Base-by-base conservation (phyloP, 2,113 vertebrate genomes). In the Pelecanus crispus region DNA sequence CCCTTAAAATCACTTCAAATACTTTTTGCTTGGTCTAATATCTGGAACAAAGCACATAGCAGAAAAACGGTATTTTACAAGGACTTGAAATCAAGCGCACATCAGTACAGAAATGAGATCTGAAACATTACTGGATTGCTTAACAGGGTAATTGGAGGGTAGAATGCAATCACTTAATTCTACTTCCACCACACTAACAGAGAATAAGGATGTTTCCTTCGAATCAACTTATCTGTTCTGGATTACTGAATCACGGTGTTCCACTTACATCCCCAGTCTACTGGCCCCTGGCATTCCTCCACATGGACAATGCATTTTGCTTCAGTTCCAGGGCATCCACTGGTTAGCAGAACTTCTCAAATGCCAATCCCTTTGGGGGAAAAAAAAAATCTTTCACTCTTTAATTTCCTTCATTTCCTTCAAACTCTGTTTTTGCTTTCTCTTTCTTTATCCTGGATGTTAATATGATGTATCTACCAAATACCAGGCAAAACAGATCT, bases 331-430 rank as follows among this genome's bases (percentile, higher is more conserved):
- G 96, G 97, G 52, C 97, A 98, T 81, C 97, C 97, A n/a, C 70
- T 95, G 49, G 91, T 97, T 96, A 97, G 93, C 49, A 97, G 65
- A 94, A 98, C 92, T 97, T 98, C 97, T 96, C 92, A 80, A 86
- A 97, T 81, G 78, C 96, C 96, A 61, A 95, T 68, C 56, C 96
- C 94, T 97, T 96, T 49, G 52, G n/a, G 42, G 92, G 40, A 28
- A 81, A 90, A 45, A 44, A 96, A 81, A 84, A 73, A 81, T 13
- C 4, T 81, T 80, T 49, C 18, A 45, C 13, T 59, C 50, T 25
- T 10, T 15, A n/a, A n/a, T n/a, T 53, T 56, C 70, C 73, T 96
- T 89, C 12, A 53, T 92, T 92, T 91, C 55, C 50, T 84, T 91
- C 45, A n/a, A 59, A 56, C 6, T 42, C 61, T 59, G n/a, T 80